phyloP scores from a whole-genome alignment of 2,797 vertebrate genomes.

The Rhinichthys osculus region DNA sequence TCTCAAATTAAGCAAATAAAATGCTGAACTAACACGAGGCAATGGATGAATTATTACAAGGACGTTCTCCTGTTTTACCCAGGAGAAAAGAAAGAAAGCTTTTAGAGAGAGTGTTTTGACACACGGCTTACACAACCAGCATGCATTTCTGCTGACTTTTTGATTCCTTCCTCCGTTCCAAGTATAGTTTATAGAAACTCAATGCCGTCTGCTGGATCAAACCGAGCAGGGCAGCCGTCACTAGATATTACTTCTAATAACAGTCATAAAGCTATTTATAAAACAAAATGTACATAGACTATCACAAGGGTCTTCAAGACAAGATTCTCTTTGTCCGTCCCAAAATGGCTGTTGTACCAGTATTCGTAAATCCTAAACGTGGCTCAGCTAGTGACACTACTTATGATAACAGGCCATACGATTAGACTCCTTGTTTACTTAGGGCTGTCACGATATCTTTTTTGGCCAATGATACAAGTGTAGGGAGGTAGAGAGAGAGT shows the following conservation, averaged over 20 bases:
- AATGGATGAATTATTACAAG: slow-evolving; percentile 30
- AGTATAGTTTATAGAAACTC: slow-evolving; percentile 53
- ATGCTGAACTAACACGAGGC: slow-evolving; percentile 25
- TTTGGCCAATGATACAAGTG: not conserved
- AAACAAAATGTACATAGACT: slow-evolving; percentile 15
- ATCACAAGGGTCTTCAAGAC: slow-evolving; percentile 18
- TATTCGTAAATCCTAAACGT: not conserved
- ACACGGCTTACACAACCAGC: slow-evolving; percentile 13
- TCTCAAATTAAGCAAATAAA: slow-evolving; percentile 51
- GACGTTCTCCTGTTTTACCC: not conserved
- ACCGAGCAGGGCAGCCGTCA: slow-evolving; percentile 46
- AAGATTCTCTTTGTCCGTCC: slow-evolving; percentile 6
- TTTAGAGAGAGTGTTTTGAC: slow-evolving; percentile 32
- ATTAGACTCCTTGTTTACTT: not conserved
- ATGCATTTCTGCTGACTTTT: slow-evolving; percentile 51
- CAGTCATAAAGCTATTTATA: slow-evolving; percentile 57
- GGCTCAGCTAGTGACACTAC: not conserved
- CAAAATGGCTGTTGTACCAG: not conserved
- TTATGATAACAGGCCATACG: not conserved
- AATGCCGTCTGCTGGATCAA: slow-evolving; percentile 49
- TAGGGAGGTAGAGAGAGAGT: not conserved
- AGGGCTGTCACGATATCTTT: not conserved
- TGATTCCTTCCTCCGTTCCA: slow-evolving; percentile 41
- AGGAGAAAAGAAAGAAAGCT: slow-evolving; percentile 29
- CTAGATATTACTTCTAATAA: slow-evolving; percentile 59